Conservation (phyloP, 2,113 vertebrate genomes). For the Notechis scutatus region DNA sequence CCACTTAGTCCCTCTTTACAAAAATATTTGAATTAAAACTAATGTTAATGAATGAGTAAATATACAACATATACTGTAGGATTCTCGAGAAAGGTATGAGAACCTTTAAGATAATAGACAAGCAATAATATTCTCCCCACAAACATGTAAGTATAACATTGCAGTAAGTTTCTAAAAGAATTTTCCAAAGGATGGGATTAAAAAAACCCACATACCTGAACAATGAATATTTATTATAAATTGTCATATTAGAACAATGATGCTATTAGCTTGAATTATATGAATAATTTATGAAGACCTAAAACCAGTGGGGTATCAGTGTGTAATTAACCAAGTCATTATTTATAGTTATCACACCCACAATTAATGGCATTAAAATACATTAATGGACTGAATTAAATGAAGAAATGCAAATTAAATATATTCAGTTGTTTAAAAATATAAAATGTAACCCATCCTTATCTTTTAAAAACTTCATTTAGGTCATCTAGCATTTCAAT, state of each 20-base stretch:
- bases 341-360: constrained; percentile 13
- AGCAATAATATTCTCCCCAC: constrained; percentile 21
- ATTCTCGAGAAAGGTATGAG: constrained; percentile 16
- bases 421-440: not conserved
- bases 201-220: not conserved
- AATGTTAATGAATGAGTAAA: constrained; percentile 7
- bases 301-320: constrained; percentile 18
- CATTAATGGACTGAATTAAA: constrained; percentile 6
- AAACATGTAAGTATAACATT: constrained; percentile 26
- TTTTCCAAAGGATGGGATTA: not conserved
- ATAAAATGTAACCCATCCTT: not conserved
- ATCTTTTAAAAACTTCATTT: not conserved
- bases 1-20: no score
- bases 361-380: not conserved
- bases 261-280: constrained; percentile 29
- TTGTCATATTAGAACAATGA: constrained; percentile 20
- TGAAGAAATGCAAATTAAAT: not conserved
- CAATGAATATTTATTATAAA: constrained; percentile 29
- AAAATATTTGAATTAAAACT: not conserved
- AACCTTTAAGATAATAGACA: constrained; percentile 44
- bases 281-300: constrained; percentile 31
- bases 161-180: constrained; percentile 10
- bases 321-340: constrained; percentile 24
- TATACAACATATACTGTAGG: not conserved
- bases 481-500: not conserved